These are phyloP conservation scores for Dynastes maya DNA, from an alignment of 2,888 invertebrate species.

Conservation along the genomic window DNA sequence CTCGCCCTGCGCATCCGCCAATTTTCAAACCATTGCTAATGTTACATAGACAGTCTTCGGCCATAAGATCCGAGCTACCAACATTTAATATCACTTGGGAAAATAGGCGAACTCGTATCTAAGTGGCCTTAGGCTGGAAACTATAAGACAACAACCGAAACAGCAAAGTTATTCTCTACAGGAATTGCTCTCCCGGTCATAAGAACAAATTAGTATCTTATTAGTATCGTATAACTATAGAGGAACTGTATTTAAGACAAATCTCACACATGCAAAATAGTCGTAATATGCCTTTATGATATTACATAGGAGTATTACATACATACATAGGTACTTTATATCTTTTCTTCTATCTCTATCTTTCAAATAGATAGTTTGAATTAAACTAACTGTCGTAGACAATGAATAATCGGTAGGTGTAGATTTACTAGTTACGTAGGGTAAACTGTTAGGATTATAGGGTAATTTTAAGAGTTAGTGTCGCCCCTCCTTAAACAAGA, in stretches of 20 bases:
- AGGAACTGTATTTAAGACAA: slow-evolving; percentile 29
- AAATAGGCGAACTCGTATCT: slow-evolving; percentile 34
- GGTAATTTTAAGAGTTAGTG: slow-evolving; percentile 65
- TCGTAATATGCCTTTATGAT: slow-evolving; percentile 29
- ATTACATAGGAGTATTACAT: slow-evolving; percentile 18
- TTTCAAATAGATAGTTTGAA: slow-evolving; percentile 55
- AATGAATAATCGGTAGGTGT: slow-evolving; percentile 66
- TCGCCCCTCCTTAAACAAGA: slow-evolving; percentile 60
- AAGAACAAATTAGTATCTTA: slow-evolving; percentile 26
- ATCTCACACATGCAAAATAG: slow-evolving; percentile 29
- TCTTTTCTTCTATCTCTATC: slow-evolving; percentile 48
- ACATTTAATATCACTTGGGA: slow-evolving; percentile 17
- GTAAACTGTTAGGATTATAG: slow-evolving; percentile 66
- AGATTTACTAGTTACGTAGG: slow-evolving; percentile 63
- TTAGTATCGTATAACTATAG: slow-evolving; percentile 30
- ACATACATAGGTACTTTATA: slow-evolving; percentile 29
- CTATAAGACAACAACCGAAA: slow-evolving; percentile 26
- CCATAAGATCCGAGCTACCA: slow-evolving; percentile 32
- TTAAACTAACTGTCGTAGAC: slow-evolving; percentile 63
- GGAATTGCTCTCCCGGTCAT: slow-evolving; percentile 20
- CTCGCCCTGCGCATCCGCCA: slow-evolving; percentile 55
- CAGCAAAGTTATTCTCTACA: slow-evolving; percentile 26
- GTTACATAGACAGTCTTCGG: slow-evolving; percentile 31
- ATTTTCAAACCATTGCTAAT: slow-evolving; percentile 49
- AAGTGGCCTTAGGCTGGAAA: slow-evolving; percentile 39